Base-by-base conservation (phyloP, 2,113 vertebrate genomes). In the Mionectes macconnelli region DNA sequence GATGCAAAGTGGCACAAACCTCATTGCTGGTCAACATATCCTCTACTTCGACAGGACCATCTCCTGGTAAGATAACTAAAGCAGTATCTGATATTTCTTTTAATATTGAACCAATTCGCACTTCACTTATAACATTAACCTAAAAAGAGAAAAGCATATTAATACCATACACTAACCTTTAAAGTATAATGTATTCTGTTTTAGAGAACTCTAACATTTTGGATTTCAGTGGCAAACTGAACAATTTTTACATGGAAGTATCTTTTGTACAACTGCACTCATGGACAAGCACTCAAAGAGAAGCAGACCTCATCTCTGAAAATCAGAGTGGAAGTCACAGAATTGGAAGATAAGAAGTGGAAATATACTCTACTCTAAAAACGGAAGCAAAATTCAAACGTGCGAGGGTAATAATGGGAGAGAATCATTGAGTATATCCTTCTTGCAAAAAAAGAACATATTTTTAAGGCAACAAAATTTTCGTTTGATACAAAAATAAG, bases 51-150 rank as follows among this genome's bases (percentile, higher is more conserved):
- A 89, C 84, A 22, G 98, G 60, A 33, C 78, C 70, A 31, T 94
- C 89, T 52, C 94, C 97, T 12, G 98, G 98, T 55, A 99, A 97
- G 47, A 97, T 91, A 89, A 98, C 91, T 75, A 99, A 89, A 76
- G 98, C 66, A 1, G 98, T 98, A 81, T 95, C 95, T 70, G 98
- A 97, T 91, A 99, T 98, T 64, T 99, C 98, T 79, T 97, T 94
- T 53, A 99, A 96, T 79, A 98, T 91, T 39, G 95, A 94, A 49
- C 98, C 97, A 93, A 99, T 98, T 28, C 89, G 95, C 72, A 97
- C 97, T 23, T 98, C 97, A 94, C 78, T 97, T 87, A 98, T 95
- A 92, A 98, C 93, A 74, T 35, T 96, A 90, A 99, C 96, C 99
- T 99, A 78, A 59, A 91, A 95, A 50, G 70, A 90, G 31, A 84